A percentile compares a stretch with the other conserved stretches of the same genome.
These are phyloP conservation scores for Druon quercuslanigerum DNA, from an alignment of 1,140 invertebrate genomes.

Conservation along the genomic window DNA sequence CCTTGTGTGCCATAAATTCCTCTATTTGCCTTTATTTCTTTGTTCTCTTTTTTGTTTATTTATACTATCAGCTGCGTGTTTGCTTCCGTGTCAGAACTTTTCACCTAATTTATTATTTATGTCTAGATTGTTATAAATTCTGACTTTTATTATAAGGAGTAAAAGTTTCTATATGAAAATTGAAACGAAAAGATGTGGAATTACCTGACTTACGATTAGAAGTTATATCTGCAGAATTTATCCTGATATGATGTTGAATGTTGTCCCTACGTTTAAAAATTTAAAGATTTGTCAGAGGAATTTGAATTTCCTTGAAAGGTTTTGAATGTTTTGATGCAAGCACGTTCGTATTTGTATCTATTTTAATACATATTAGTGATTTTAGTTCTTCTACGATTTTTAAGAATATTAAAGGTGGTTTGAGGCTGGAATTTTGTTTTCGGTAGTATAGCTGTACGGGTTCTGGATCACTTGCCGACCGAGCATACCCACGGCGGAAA, in stretches of 20 bases:
- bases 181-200: neutral
- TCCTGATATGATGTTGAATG: constrained; percentile 19
- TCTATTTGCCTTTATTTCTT: neutral
- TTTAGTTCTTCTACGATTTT: neutral
- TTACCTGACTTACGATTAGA: neutral
- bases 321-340: constrained; percentile 5
- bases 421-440: too few relatives aligned
- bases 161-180: constrained; percentile 1
- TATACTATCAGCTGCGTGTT: neutral
- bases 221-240: constrained; percentile 17
- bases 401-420: too few relatives aligned
- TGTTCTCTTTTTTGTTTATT: neutral
- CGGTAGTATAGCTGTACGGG: too few relatives aligned
- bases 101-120: neutral
- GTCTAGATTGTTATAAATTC: neutral
- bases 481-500: too few relatives aligned
- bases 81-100: neutral
- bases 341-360: neutral
- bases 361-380: neutral
- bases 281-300: constrained; percentile 14
- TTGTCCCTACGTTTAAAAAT: constrained; percentile 20
- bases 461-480: too few relatives aligned
- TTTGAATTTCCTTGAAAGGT: neutral
- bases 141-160: neutral
- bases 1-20: neutral